A percentile compares a stretch with the other conserved stretches of the same genome.
Evolutionary conservation across 2,113 vertebrate species (phyloP).

Genomic region (Microcebus jonahi): DNA sequence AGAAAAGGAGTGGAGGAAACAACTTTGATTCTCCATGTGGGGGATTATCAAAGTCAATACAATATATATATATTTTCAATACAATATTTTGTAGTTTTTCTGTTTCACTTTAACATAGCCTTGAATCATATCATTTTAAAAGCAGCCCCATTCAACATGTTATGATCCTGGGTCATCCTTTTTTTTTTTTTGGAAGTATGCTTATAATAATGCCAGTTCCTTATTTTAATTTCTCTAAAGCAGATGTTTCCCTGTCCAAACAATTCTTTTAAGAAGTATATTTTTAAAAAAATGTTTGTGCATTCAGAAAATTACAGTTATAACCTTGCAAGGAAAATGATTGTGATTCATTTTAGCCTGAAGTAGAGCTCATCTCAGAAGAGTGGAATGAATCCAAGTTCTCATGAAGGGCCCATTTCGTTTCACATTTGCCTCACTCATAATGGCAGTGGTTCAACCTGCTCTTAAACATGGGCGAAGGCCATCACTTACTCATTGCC

Average conservation of each 20-base stretch:
- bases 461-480: fast-evolving
- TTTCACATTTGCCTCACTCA: neutral
- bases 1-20: neutral
- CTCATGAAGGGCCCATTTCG: neutral
- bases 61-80: neutral
- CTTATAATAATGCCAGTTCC: neutral
- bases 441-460: neutral
- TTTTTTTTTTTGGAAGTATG: neutral
- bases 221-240: neutral
- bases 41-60: neutral
- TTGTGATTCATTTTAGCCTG: neutral
- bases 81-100: neutral
- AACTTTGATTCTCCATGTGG: neutral
- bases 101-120: neutral
- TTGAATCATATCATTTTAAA: neutral
- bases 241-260: neutral
- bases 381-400: neutral
- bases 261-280: neutral
- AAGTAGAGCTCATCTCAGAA: neutral
- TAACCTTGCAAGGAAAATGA: neutral
- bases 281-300: neutral
- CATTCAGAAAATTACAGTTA: conserved; percentile 15
- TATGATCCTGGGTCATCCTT: neutral
- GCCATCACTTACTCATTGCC: neutral
- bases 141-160: neutral